A percentile compares a stretch with the other conserved stretches of the same genome.
phyloP scores from a whole-genome alignment of 2,888 invertebrate species.

The Apodemia zela region DNA sequence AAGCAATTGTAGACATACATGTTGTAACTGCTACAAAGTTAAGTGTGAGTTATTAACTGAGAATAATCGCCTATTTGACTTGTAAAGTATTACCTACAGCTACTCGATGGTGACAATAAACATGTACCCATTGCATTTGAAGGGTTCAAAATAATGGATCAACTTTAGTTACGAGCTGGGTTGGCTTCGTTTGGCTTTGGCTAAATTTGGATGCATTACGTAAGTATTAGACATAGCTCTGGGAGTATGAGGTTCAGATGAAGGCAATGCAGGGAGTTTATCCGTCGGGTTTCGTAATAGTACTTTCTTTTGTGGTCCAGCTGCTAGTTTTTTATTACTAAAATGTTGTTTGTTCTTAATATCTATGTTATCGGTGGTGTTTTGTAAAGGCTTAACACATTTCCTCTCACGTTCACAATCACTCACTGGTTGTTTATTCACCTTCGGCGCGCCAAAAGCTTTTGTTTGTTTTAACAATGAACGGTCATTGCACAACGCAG shows the following conservation, averaged over 20 bases:
- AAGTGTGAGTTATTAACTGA: no score
- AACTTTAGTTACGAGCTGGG: conserved; percentile 51
- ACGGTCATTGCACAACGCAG: conserved; percentile 95
- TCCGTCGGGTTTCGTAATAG: conserved; percentile 87
- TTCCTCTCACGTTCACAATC: conserved; percentile 71
- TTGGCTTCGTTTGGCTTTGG: conserved; percentile 68
- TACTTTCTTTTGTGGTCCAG: conserved; percentile 79
- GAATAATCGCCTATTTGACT: neutral
- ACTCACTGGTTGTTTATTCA: conserved; percentile 58
- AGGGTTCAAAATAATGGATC: neutral
- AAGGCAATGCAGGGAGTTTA: conserved; percentile 85
- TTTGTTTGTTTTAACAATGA: conserved; percentile 93
- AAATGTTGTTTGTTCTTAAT: conserved; percentile 67
- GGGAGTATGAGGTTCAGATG: conserved; percentile 74
- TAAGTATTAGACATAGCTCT: conserved; percentile 86
- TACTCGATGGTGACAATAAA: neutral
- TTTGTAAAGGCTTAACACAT: conserved; percentile 63
- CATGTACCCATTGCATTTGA: neutral
- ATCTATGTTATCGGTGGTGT: conserved; percentile 70
- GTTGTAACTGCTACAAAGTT: no score
- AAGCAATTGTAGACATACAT: no score
- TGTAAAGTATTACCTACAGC: neutral
- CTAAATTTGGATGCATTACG: conserved; percentile 77
- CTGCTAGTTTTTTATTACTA: conserved; percentile 84
- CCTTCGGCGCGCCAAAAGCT: conserved; percentile 90